Evolutionary conservation across 2,888 invertebrate genomes (phyloP).

Genomic region (Tenthredo livida): DNA sequence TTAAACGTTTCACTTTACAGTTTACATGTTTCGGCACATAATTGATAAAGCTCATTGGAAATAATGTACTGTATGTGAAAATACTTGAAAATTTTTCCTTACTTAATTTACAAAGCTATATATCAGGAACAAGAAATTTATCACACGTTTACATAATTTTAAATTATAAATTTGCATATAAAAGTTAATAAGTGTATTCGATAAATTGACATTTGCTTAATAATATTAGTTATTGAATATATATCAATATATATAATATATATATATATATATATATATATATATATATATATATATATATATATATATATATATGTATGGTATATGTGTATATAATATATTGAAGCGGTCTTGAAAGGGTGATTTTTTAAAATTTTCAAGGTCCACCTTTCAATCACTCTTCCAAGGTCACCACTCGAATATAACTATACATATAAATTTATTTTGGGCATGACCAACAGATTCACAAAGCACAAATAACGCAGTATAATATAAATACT

Average conservation of each 20-base stretch:
- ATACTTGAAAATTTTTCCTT: not conserved
- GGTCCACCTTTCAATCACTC: too few relatives aligned
- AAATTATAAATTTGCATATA: constrained; percentile 9
- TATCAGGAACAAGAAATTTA: constrained; percentile 25
- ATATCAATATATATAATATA: not conserved
- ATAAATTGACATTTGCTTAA: constrained; percentile 21
- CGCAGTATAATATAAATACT: not conserved
- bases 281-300: not conserved
- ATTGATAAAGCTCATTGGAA: not conserved
- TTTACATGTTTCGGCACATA: not conserved
- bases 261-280: too few relatives aligned
- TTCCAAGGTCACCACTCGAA: too few relatives aligned
- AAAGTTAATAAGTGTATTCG: constrained; percentile 20
- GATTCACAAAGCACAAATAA: constrained; percentile 12
- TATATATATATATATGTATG: not conserved
- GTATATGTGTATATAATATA: not conserved
- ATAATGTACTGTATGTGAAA: not conserved
- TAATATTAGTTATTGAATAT: constrained; percentile 22
- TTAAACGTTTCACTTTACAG: not conserved
- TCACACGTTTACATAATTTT: not conserved
- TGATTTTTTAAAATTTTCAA: too few relatives aligned
- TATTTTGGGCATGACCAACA: not conserved
- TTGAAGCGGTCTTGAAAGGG: not conserved
- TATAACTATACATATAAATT: not conserved
- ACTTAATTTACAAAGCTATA: constrained; percentile 7